Base-by-base conservation (phyloP, 2,888 invertebrate genomes). In the Acleris sparsana region DNA sequence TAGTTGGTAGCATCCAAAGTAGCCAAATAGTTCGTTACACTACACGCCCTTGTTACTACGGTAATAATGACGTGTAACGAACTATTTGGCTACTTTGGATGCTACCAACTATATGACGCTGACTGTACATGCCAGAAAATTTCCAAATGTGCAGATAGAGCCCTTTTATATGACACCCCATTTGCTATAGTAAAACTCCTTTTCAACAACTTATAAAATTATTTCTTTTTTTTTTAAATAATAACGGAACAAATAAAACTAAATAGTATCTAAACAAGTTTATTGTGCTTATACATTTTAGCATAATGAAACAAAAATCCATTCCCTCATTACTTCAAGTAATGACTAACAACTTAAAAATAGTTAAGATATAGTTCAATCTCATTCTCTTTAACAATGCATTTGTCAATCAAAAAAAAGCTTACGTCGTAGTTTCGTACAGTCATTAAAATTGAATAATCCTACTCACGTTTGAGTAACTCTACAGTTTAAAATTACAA, bases 211-310 rank as follows among this genome's bases (percentile, higher is more conserved):
- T n/a, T n/a, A n/a, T n/a, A n/a, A n/a, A n/a, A n/a, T n/a, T n/a
- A n/a, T n/a, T n/a, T n/a, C n/a, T n/a, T n/a, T n/a, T n/a, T 20
- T 3, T 1, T 3, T 1, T 20, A 2, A 20, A 22, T 25, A 25
- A 25, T 25, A 25, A 25, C 5, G 1, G 49, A 25, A 51, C 5
- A n/a, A 58, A 52, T 52, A 53, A 53, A 39, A 49, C 29, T 1
- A 20, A 51, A 20, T 4, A 44, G n/a, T 67, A 63, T 60, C 51
- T 63, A 63, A 86, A 80, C 67, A 67, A 70, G 73, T 88, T 85
- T 87, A 87, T 83, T 88, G 76, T 79, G 83, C 88, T 88, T 87
- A 88, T 74, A 86, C 85, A 83, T 84, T 75, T 87, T 83, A 86
- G 77, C 82, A 85, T 81, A 86, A 83, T 85, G 72, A 86, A 88